Conservation (phyloP, 2,113 vertebrate genomes). For the Cyanoderma ruficeps region DNA sequence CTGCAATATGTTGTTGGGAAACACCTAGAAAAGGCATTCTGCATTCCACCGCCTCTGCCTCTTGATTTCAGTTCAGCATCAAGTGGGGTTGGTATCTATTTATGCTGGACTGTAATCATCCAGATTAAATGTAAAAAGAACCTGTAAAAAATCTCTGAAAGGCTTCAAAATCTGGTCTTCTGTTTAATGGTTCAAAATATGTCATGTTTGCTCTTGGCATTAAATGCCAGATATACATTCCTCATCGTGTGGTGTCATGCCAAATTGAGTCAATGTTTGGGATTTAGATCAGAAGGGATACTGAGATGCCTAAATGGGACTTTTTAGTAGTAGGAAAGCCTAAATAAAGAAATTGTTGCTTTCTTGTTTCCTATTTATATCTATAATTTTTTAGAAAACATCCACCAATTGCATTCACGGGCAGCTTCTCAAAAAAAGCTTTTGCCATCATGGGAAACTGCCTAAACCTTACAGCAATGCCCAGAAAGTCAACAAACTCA, state of each 20-base stretch:
- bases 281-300: neutral
- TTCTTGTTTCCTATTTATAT: slow-evolving; percentile 55
- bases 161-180: neutral
- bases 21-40: neutral
- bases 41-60: neutral
- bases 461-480: neutral
- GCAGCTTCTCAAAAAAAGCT: neutral
- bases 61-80: neutral
- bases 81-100: neutral
- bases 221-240: neutral
- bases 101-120: neutral
- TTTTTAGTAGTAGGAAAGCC: neutral
- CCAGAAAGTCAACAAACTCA: slow-evolving; percentile 49
- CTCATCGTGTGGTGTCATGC: neutral
- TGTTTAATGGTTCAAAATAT: neutral
- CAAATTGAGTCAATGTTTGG: neutral
- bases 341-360: slow-evolving; percentile 25
- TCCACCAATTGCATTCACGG: slow-evolving; percentile 3
- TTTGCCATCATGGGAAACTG: slow-evolving; percentile 48
- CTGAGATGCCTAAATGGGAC: neutral
- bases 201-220: neutral
- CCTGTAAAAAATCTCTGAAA: neutral
- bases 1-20: slow-evolving; percentile 15
- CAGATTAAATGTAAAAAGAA: neutral
- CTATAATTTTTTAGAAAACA: slow-evolving; percentile 10